These are phyloP conservation scores for Drosophila suzukii DNA, from an alignment of 1,140 invertebrate genomes.

Conservation along the genomic window DNA sequence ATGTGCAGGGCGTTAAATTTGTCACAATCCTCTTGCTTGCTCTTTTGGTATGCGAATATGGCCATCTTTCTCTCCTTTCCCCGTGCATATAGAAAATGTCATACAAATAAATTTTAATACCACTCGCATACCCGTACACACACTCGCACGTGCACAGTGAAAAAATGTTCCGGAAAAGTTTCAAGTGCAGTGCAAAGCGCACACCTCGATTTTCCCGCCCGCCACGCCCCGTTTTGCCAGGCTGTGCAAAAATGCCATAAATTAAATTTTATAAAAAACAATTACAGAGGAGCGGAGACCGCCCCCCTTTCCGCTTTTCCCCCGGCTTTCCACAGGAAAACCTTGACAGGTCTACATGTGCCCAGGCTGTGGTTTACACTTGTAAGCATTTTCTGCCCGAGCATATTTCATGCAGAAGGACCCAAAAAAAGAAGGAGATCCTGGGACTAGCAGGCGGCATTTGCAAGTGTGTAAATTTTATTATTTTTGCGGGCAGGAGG, in stretches of 20 bases:
- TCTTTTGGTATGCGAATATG: slow-evolving; percentile 9
- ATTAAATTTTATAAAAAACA: slow-evolving; percentile 83
- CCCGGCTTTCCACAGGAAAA: slow-evolving; percentile 13
- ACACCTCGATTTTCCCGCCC: slow-evolving; percentile 27
- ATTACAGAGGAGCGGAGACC: slow-evolving; percentile 66
- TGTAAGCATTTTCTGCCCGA: slow-evolving; percentile 75
- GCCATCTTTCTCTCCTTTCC: slow-evolving; percentile 3
- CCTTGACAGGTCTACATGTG: slow-evolving; percentile 73
- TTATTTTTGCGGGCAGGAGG: slow-evolving; percentile 48
- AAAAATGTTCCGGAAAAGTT: slow-evolving; percentile 45
- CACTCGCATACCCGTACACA: slow-evolving; percentile 43
- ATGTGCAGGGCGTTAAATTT: slow-evolving; percentile 73
- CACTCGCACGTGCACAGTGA: slow-evolving; percentile 12
- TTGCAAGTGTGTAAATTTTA: slow-evolving; percentile 79
- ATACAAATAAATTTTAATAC: slow-evolving; percentile 75
- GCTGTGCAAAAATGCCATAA: slow-evolving; percentile 76
- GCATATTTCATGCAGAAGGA: slow-evolving; percentile 70
- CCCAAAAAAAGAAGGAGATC: slow-evolving; percentile 9
- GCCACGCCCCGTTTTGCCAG: slow-evolving; percentile 6
- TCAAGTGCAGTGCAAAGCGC: slow-evolving; percentile 45
- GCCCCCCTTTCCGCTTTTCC: slow-evolving; percentile 1
- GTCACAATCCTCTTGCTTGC: slow-evolving; percentile 45
- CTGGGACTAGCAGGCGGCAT: slow-evolving; percentile 37
- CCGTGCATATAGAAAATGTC: slow-evolving; percentile 64
- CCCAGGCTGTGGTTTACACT: slow-evolving; percentile 78